Percentiles rank a stretch among this genome's conserved stretches.
These are phyloP conservation scores for Dendronephthya gigantea DNA, from an alignment of 64 coral and sea anemone species.

Conservation along the genomic window DNA sequence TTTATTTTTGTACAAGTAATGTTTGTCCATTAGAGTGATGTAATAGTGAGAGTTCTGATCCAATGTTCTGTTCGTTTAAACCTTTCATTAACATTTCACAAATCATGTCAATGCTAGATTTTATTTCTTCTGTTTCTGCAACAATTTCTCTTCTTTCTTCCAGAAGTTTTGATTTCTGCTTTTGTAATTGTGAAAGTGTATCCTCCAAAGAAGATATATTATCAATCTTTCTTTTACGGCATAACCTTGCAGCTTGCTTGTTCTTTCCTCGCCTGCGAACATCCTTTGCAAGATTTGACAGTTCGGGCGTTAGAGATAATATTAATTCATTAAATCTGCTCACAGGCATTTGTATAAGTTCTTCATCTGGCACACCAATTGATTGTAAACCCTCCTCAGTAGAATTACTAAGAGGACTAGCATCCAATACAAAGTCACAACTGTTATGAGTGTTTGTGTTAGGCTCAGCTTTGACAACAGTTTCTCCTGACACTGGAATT, in stretches of 20 bases:
- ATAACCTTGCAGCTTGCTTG: constrained; percentile 84
- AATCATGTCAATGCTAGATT: constrained; percentile 18
- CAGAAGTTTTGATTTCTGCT: constrained; percentile 52
- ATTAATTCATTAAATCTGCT: constrained; percentile 62
- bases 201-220: constrained; percentile 55
- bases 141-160: constrained; percentile 50
- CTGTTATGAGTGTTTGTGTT: not conserved
- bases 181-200: constrained; percentile 33
- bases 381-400: not conserved
- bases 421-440: not conserved
- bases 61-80: not conserved
- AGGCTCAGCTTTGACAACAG: not conserved
- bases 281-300: constrained; percentile 67
- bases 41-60: not conserved
- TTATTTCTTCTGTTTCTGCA: constrained; percentile 51
- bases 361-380: constrained; percentile 30
- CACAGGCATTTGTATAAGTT: constrained; percentile 81
- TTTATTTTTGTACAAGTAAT: not conserved
- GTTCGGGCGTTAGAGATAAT: constrained; percentile 38
- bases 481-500: not conserved
- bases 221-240: constrained; percentile 90
- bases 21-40: not conserved
- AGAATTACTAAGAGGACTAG: not conserved
- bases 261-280: constrained; percentile 84
- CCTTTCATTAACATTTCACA: constrained; percentile 12